Base-by-base conservation (phyloP, 2,888 invertebrate species). In the Ochropleura plecta region DNA sequence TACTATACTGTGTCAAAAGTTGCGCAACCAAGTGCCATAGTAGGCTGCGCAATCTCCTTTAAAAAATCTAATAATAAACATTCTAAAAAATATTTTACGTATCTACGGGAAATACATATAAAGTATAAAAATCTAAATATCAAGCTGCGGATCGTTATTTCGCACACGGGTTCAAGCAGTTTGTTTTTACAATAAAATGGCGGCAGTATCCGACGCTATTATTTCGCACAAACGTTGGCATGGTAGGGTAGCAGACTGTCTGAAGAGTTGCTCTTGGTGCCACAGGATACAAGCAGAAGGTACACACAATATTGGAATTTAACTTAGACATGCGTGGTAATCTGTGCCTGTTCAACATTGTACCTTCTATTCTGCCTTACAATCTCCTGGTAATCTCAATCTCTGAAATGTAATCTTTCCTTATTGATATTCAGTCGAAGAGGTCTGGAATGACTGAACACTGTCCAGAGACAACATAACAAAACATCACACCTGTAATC, bases 131-230 rank as follows among this genome's bases (percentile, higher is more conserved):
- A 44, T 66, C 4, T 42, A 53, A 67, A 68, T 63, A 80, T 67
- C 57, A 51, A 59, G 51, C 30, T 30, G 30, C 64, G 14, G 46
- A 68, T 82, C 73, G 57, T 78, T 80, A 73, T 69, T 51, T 62
- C 62, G 46, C 68, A 51, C 77, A 49, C 55, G 18, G 64, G 20
- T 65, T 55, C 40, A 64, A 40, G 51, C 60, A 55, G 57, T 71
- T 78, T 80, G 18, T 71, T 71, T 70, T 68, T 65, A 65, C 55
- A 69, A 71, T 76, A 68, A 71, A 76, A 76, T 71, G 76, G 46
- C 59, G 30, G 57, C 44, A 70, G 70, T 66, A 53, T 67, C 57
- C 57, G 67, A 9, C 30, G 60, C 77, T 46, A 60, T 71, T 72
- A 81, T 72, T 68, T 12, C 51, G 60, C 53, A 60, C 40, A 69